phyloP scores from a whole-genome alignment of 2,888 invertebrate genomes.

The Drosophila anomalipes region DNA sequence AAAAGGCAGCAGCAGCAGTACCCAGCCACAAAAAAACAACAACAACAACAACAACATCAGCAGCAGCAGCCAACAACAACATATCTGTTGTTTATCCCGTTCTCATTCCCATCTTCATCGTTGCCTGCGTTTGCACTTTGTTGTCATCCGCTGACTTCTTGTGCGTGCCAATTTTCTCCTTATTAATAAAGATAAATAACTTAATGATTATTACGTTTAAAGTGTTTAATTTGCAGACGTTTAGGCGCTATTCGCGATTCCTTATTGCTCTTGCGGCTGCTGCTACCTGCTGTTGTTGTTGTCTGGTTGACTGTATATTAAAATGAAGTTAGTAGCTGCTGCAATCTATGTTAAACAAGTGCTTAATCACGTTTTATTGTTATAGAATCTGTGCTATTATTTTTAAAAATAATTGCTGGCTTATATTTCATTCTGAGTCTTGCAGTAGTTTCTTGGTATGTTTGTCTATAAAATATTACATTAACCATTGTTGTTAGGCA shows the following conservation, averaged over 20 bases:
- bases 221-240: slow-evolving; percentile 77
- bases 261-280: slow-evolving; percentile 33
- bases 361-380: slow-evolving; percentile 21
- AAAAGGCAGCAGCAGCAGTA: slow-evolving; percentile 28
- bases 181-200: slow-evolving; percentile 82
- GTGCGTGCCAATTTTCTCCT: slow-evolving; percentile 79
- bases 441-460: neutral
- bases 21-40: slow-evolving; percentile 12
- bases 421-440: neutral
- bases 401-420: slow-evolving; percentile 1
- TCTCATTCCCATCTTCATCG: slow-evolving; percentile 32
- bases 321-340: slow-evolving; percentile 60
- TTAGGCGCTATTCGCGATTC: slow-evolving; percentile 55
- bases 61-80: slow-evolving; percentile 4
- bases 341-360: slow-evolving; percentile 26
- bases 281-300: neutral
- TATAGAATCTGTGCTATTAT: neutral
- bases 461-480: neutral
- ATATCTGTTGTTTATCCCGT: slow-evolving; percentile 25
- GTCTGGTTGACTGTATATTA: slow-evolving; percentile 31
- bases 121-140: slow-evolving; percentile 51
- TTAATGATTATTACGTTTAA: slow-evolving; percentile 79
- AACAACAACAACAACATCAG: slow-evolving; percentile 22
- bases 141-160: slow-evolving; percentile 69
- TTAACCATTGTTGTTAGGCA: neutral